A percentile compares a stretch with the other conserved stretches of the same genome.
Conservation (phyloP, 2,113 vertebrate species). For the Dendrocopos noguchii region DNA sequence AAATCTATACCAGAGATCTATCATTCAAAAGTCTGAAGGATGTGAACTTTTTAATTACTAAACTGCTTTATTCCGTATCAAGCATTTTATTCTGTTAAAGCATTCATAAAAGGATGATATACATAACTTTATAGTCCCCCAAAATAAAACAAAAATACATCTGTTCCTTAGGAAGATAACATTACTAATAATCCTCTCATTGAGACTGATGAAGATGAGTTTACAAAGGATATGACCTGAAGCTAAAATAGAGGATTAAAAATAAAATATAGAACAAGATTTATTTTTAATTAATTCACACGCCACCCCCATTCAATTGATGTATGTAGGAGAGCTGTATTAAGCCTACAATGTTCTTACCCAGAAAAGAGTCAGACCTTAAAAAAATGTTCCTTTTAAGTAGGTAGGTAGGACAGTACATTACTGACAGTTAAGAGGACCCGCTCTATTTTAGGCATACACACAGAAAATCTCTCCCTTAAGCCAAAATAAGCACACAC, state of each 20-base stretch:
- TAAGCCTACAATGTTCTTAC: neutral
- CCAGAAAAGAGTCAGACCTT: neutral
- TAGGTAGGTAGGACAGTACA: conserved; percentile 36
- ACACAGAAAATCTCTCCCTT: neutral
- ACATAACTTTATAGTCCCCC: neutral
- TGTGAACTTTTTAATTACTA: neutral
- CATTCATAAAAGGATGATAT: neutral
- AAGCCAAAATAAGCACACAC: neutral
- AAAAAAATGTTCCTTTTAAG: neutral
- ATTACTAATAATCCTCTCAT: neutral
- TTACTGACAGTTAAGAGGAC: neutral
- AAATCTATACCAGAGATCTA: rapidly evolving
- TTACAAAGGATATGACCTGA: neutral
- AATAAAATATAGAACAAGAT: conserved; percentile 5
- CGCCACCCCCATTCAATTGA: neutral
- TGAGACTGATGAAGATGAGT: neutral
- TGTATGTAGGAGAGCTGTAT: neutral
- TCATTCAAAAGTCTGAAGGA: neutral
- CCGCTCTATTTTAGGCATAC: neutral
- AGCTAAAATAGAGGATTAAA: conserved; percentile 2
- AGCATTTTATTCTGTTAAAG: neutral
- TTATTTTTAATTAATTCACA: conserved; percentile 50
- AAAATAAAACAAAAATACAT: neutral
- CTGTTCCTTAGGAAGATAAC: neutral
- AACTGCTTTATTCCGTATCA: neutral